Base-by-base conservation (phyloP, 2,797 vertebrate genomes). In the Anguilla pacifica region DNA sequence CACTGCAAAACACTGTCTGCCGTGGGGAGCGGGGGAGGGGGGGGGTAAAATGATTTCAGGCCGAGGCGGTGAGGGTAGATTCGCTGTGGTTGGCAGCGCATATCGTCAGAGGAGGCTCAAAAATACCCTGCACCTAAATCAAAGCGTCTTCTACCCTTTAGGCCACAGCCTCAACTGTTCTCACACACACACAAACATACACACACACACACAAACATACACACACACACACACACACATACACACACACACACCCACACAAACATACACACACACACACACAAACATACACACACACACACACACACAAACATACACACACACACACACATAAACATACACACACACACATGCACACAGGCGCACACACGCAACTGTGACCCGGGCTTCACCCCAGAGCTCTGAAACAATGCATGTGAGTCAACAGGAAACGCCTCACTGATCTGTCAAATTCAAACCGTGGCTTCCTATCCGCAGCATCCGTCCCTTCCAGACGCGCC, bases 361-460 rank as follows among this genome's bases (percentile, higher is more conserved):
- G 25, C 61, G n/a, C n/a, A 15, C 28, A 82, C 43, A 86, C 22
- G n/a, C 39, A 72, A 59, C 84, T 35, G 25, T 87, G 70, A 84
- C 51, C 67, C 35, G 55, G 51, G 51, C 82, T 85, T 87, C 77
- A 87, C 43, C 85, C 39, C 35, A 79, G 39, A 84, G 86, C 74
- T 86, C 81, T 77, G 55, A 87, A 46, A 46, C 59, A 51, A 61
- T 84, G 13, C 17, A 28, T 31, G 19, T 49, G 43, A 85, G 70
- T 88, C 85, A 86, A 86, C 72, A 72, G 59, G 61, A 88, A 81
- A 64, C 59, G 22, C 10, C 43, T 61, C 31, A 39, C 83, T 53
- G 43, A 53, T 86, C 43, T 86, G n/a, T 86, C 85, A 43, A 17
- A 77, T 85, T 22, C 46, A 59, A 31, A 85, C 61, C 22, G 46